Conservation (phyloP, 2,113 vertebrate genomes). For the Erythrolamprus reginae region DNA sequence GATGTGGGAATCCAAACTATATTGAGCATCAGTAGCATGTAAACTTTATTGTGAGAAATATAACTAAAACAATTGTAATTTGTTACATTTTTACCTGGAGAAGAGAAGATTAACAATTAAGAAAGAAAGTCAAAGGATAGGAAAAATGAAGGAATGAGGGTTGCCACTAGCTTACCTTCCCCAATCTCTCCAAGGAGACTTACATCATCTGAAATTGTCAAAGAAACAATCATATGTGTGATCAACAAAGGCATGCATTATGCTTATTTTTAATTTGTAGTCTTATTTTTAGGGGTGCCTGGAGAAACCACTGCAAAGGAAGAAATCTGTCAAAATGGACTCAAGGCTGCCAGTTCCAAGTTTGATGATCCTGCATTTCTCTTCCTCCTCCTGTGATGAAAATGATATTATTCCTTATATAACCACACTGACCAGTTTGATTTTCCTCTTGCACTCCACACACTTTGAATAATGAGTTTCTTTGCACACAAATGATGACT, state of each 20-base stretch:
- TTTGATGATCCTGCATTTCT: background rate
- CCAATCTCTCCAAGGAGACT: background rate
- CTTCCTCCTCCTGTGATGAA: background rate
- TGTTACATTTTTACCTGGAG: background rate
- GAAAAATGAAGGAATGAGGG: background rate
- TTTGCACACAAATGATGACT: background rate
- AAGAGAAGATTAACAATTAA: background rate
- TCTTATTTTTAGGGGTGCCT: background rate
- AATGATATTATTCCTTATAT: background rate
- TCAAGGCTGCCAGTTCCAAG: background rate
- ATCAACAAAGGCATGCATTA: background rate
- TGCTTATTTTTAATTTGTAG: background rate
- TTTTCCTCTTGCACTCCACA: background rate
- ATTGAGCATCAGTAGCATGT: background rate
- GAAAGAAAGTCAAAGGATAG: too few relatives aligned
- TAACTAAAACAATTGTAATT: background rate
- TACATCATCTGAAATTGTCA: background rate
- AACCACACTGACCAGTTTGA: background rate
- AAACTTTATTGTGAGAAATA: background rate
- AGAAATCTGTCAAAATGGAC: background rate
- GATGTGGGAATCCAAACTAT: background rate
- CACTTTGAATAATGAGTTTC: background rate
- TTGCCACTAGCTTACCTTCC: background rate
- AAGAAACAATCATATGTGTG: background rate
- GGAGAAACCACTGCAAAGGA: background rate